Evolutionary conservation across 2,113 vertebrate species (phyloP), one percentile per base, ranked within the genome.

Genomic region (Oryzias javanicus): DNA sequence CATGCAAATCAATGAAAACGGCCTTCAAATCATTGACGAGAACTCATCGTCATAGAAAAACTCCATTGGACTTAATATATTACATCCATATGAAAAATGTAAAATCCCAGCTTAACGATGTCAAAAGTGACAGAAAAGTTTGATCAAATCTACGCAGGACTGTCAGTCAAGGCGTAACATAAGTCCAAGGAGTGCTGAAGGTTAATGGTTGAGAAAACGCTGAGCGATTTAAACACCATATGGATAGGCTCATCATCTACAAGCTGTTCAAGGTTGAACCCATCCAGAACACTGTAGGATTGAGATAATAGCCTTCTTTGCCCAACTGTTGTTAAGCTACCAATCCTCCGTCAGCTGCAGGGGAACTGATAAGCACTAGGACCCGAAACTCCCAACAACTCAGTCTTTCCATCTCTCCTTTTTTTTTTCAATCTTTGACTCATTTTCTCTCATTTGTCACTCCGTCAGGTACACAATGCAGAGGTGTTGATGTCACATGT

Each of bases 201-300:
- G 89, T 88, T 90, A 90, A 90, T 89, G 86, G 77, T 81, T 86
- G 66, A 78, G 80, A 86, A 87, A 83, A 86, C 60, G 79, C 86
- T 83, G 82, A 86, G 84, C 70, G 84, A 87, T 89, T 83, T 87
- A 81, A 88, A 82, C 80, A 87, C 87, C 88, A 90, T 90, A 90
- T 89, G 89, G 89, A 86, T 82, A 70, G 80, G 81, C 81, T 88
- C 88, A 89, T 90, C 83, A 89, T 90, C 83, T 85, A 81, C 87
- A 87, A 86, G 81, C 89, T 88, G 89, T 89, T 90, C 83, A 88
- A 90, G 89, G 87, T 87, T 88, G 83, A 87, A 84, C 73, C 83
- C 81, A 83, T 86, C 83, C 86, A 80, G 79, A 85, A 81, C 86
- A 86, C 84, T 84, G 87, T 85, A 88, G 85, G 85, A 84, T 85